phyloP scores from a whole-genome alignment of 2,113 vertebrate species.

The Deroptyus accipitrinus region DNA sequence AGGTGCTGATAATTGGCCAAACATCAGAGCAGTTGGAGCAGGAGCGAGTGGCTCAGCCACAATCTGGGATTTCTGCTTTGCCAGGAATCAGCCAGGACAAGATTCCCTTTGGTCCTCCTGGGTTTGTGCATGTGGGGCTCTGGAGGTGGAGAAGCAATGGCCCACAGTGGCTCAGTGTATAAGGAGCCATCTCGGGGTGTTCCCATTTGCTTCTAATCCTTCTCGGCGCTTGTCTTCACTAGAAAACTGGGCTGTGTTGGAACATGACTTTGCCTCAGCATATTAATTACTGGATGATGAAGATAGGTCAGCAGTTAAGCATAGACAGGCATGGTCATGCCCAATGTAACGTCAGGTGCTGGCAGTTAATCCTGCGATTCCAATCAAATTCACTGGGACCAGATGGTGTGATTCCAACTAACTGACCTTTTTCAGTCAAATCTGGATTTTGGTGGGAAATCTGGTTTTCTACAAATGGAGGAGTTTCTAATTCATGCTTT shows the following conservation, averaged over 20 bases:
- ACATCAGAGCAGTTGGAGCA: constrained; percentile 25
- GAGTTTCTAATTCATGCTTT: not conserved
- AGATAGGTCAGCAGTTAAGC: constrained; percentile 60
- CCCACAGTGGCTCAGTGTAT: rapidly evolving
- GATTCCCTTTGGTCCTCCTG: not conserved
- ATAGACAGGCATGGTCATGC: constrained; percentile 36
- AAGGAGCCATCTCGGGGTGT: not conserved
- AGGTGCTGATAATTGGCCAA: constrained; percentile 12
- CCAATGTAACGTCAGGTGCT: not conserved
- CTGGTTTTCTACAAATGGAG: not conserved
- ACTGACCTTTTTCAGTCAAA: not conserved
- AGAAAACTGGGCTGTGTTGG: constrained; percentile 30
- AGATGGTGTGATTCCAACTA: not conserved
- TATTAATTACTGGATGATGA: constrained; percentile 43
- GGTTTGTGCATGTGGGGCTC: not conserved
- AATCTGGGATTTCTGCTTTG: not conserved
- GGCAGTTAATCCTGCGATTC: not conserved
- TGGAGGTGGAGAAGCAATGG: not conserved
- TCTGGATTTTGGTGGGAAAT: not conserved
- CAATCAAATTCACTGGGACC: not conserved
- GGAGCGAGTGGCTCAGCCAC: not conserved
- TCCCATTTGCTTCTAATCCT: constrained; percentile 9
- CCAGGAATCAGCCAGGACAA: not conserved
- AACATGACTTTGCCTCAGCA: constrained; percentile 22
- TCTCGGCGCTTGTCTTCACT: not conserved